phyloP scores from a whole-genome alignment of 2,888 invertebrate genomes.

The Plebejus argus region DNA sequence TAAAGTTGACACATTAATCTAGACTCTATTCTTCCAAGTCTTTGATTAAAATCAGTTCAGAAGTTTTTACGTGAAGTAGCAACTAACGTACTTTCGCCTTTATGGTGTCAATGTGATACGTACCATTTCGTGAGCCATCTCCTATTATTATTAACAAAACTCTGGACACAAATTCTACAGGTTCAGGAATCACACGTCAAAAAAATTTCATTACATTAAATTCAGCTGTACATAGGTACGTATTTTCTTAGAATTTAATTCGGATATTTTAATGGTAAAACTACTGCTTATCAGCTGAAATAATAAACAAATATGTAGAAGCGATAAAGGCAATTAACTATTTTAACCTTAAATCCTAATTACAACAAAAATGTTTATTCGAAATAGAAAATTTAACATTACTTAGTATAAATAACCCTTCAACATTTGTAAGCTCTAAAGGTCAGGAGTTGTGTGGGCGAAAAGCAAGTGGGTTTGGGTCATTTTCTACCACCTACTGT shows the following conservation, averaged over 20 bases:
- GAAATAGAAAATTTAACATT: background rate
- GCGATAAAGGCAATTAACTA: background rate
- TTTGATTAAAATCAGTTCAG: too few relatives aligned
- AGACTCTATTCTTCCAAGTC: too few relatives aligned
- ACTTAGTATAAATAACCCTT: background rate
- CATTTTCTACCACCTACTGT: background rate
- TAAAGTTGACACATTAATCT: too few relatives aligned
- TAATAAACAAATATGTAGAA: background rate
- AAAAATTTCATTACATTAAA: too few relatives aligned
- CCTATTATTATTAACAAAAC: too few relatives aligned
- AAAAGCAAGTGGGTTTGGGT: background rate
- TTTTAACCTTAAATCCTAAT: background rate
- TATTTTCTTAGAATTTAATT: too few relatives aligned
- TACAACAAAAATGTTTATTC: background rate
- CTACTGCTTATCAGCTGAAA: background rate
- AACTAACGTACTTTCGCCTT: too few relatives aligned
- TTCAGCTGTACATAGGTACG: too few relatives aligned
- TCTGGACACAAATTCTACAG: too few relatives aligned
- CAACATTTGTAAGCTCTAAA: background rate
- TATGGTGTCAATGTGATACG: too few relatives aligned
- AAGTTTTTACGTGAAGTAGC: background rate
- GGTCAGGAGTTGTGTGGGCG: conserved; percentile 5
- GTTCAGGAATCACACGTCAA: too few relatives aligned
- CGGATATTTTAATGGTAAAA: background rate
- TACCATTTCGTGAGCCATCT: too few relatives aligned